Conservation (phyloP, 2,797 vertebrate genomes). For the Allenopithecus nigroviridis region DNA sequence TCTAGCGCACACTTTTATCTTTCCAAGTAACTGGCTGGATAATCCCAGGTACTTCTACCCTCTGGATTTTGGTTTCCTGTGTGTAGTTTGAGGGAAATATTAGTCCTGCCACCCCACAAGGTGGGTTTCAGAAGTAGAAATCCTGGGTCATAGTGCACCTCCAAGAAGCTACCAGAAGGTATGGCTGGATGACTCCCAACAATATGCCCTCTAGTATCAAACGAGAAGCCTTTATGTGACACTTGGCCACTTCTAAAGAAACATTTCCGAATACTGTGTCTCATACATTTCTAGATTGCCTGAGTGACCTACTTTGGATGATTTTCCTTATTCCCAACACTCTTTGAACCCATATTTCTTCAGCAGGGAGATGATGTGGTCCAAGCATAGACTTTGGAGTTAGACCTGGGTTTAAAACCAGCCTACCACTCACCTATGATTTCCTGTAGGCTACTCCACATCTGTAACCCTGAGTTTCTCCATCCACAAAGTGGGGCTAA, state of each 20-base stretch:
- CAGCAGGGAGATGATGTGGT: not conserved
- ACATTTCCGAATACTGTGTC: not conserved
- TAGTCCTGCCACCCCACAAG: not conserved
- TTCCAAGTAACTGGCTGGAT: not conserved
- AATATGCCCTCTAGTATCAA: not conserved
- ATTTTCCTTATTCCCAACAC: not conserved
- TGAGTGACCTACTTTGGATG: no score
- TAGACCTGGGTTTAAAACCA: not conserved
- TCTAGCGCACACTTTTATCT: not conserved
- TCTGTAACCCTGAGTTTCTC: not conserved
- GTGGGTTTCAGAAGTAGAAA: not conserved
- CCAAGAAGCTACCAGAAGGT: not conserved
- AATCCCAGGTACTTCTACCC: not conserved
- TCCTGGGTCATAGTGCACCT: not conserved
- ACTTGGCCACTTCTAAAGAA: not conserved
- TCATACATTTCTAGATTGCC: not conserved
- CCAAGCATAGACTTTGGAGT: not conserved
- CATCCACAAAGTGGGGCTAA: not conserved
- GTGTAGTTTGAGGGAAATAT: not conserved
- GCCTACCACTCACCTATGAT: not conserved
- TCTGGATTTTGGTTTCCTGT: not conserved
- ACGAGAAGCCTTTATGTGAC: no score
- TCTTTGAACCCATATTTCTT: not conserved
- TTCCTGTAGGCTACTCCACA: not conserved
- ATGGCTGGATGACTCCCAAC: accelerated